Percentiles rank a stretch among this genome's conserved stretches.
These are phyloP conservation scores for Eilema caniola DNA, from an alignment of 2,888 invertebrate genomes.

Conservation along the genomic window DNA sequence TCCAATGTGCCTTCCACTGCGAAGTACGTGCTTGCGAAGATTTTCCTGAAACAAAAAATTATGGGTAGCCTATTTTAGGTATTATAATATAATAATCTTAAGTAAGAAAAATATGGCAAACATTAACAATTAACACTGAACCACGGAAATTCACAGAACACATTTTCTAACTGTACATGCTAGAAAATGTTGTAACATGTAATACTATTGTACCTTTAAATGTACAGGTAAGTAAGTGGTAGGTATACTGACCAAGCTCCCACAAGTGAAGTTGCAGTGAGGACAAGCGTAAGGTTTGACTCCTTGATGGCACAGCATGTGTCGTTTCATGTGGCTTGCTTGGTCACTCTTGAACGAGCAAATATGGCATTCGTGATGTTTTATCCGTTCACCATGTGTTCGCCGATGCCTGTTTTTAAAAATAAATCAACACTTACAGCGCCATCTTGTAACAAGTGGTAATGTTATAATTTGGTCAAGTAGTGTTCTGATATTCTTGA, in stretches of 20 bases:
- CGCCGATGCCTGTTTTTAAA: conserved; percentile 87
- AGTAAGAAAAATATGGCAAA: background rate
- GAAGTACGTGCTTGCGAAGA: conserved; percentile 94
- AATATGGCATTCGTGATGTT: conserved; percentile 88
- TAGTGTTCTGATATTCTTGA: background rate
- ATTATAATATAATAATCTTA: too few species aligned
- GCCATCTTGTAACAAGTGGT: conserved; percentile 46
- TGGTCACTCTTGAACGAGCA: conserved; percentile 91
- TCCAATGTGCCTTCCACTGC: conserved; percentile 92
- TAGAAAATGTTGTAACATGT: too few species aligned
- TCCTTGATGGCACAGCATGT: conserved; percentile 92
- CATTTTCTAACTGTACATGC: too few species aligned
- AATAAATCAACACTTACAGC: conserved; percentile 16
- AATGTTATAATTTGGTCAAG: background rate
- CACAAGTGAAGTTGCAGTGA: conserved; percentile 92
- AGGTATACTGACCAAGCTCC: conserved; percentile 90
- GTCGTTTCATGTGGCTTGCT: conserved; percentile 91
- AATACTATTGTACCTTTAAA: too few species aligned
- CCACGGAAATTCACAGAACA: too few species aligned
- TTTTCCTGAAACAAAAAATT: conserved; percentile 89
- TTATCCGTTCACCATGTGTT: conserved; percentile 81
- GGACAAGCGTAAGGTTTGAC: conserved; percentile 95
- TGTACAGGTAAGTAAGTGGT: too few species aligned
- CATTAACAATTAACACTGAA: background rate
- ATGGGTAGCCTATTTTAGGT: too few species aligned